These are phyloP conservation scores for Etheostoma nigrum DNA, from an alignment of 2,797 vertebrate genomes.

Conservation along the genomic window DNA sequence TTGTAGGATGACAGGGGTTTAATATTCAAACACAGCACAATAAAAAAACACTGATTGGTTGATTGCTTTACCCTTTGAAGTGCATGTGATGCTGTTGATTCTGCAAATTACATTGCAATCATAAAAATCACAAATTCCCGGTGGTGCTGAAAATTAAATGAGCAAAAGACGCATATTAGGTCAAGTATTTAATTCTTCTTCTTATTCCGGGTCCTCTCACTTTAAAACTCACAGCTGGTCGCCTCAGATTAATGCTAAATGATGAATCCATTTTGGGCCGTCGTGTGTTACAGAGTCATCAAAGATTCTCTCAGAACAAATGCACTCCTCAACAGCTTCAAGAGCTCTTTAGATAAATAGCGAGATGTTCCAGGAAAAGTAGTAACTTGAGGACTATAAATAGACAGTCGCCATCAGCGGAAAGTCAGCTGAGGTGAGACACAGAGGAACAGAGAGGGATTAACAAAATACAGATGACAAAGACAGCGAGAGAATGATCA, in stretches of 20 bases:
- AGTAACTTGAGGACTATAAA: slow-evolving; percentile 79
- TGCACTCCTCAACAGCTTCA: slow-evolving; percentile 86
- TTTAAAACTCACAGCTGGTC: slow-evolving; percentile 77
- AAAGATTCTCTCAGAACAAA: slow-evolving; percentile 86
- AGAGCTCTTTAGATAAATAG: slow-evolving; percentile 78
- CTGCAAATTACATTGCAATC: slow-evolving; percentile 50
- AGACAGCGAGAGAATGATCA: slow-evolving; percentile 67
- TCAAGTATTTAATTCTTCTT: slow-evolving; percentile 79
- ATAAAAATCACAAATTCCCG: slow-evolving; percentile 54
- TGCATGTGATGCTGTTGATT: slow-evolving; percentile 46
- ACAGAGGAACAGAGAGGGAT: slow-evolving; percentile 68
- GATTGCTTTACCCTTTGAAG: slow-evolving; percentile 51
- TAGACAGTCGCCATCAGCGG: slow-evolving; percentile 74
- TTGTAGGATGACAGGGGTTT: slow-evolving; percentile 11
- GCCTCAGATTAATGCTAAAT: slow-evolving; percentile 72
- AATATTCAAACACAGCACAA: slow-evolving; percentile 6
- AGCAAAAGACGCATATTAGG: slow-evolving; percentile 66
- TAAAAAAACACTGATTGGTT: slow-evolving; percentile 28
- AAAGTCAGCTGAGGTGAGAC: slow-evolving; percentile 72
- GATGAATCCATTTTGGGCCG: slow-evolving; percentile 74
- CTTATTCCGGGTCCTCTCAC: slow-evolving; percentile 58
- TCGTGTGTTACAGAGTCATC: slow-evolving; percentile 66
- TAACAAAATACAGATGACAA: slow-evolving; percentile 77
- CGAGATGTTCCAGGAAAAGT: slow-evolving; percentile 72
- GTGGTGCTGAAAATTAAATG: slow-evolving; percentile 59